Percentiles rank a stretch among this genome's conserved stretches.
Conservation (phyloP, 2,113 vertebrate species). For the Sardina pilchardus region DNA sequence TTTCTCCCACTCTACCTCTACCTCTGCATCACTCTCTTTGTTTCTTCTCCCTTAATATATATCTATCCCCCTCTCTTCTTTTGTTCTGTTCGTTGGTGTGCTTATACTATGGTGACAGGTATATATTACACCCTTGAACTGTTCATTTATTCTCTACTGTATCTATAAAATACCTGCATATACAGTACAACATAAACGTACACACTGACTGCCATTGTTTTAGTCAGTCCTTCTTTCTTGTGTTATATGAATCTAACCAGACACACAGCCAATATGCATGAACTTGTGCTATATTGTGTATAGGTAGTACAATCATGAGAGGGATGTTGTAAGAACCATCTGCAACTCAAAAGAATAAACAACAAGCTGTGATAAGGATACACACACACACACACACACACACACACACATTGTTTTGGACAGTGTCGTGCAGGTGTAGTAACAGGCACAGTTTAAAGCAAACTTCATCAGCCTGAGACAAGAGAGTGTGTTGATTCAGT, state of each 20-base stretch:
- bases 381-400: conserved; percentile 15
- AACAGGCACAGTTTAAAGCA: conserved; percentile 60
- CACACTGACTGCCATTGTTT: neutral
- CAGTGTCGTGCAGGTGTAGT: conserved; percentile 48
- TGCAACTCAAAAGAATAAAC: neutral
- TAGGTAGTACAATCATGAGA: conserved; percentile 2
- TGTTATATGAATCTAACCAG: neutral
- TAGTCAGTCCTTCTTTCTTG: neutral
- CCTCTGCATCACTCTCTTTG: neutral
- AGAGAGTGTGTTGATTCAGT: conserved; percentile 63
- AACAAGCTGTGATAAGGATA: conserved; percentile 21
- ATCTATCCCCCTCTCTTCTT: neutral
- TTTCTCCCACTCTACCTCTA: neutral
- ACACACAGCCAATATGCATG: conserved; percentile 2
- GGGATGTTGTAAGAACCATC: neutral
- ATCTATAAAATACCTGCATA: neutral
- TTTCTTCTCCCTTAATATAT: neutral
- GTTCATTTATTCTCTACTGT: neutral
- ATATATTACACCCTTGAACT: neutral
- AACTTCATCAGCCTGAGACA: conserved; percentile 48
- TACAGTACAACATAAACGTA: neutral
- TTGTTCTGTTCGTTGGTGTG: neutral
- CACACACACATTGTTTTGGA: conserved; percentile 41
- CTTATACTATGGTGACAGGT: no score
- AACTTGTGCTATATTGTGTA: neutral